Evolutionary conservation across 1,140 invertebrate species (phyloP).

Genomic region (Megalopta genalis): DNA sequence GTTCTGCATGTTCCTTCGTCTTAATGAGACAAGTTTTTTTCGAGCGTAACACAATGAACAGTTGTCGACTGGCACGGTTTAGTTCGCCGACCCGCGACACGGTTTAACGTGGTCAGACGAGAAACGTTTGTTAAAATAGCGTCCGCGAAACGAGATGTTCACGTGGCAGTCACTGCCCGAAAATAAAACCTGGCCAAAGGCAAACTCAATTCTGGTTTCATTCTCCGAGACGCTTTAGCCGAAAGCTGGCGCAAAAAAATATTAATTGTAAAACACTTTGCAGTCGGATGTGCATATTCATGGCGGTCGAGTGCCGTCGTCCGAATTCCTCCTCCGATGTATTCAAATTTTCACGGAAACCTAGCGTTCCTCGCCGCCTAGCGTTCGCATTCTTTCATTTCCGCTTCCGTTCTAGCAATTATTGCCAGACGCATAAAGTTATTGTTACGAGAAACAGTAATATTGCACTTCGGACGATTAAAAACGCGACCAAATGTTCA

Average conservation of each 20-base stretch:
- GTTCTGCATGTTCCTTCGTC: not conserved
- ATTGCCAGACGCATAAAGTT: not conserved
- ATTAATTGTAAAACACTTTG: conserved; percentile 47
- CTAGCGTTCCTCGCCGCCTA: too few relatives aligned
- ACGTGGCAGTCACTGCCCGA: not conserved
- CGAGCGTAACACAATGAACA: too few relatives aligned
- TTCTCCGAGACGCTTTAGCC: not conserved
- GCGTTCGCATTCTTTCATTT: not conserved
- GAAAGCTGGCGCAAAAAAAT: conserved; percentile 32
- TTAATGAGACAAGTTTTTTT: not conserved
- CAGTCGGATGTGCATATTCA: conserved; percentile 33
- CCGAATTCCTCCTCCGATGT: conserved; percentile 1
- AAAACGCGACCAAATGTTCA: too few relatives aligned
- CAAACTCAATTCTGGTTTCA: not conserved
- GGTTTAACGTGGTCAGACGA: not conserved
- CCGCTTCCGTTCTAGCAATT: not conserved
- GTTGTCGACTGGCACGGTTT: too few relatives aligned
- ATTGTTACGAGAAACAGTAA: too few relatives aligned
- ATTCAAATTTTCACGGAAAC: conserved; percentile 23
- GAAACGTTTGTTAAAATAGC: conserved; percentile 3
- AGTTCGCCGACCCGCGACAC: too few relatives aligned
- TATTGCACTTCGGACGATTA: too few relatives aligned
- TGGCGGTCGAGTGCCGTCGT: not conserved
- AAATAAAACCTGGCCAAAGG: not conserved
- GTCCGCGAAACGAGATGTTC: not conserved